A percentile compares a stretch with the other conserved stretches of the same genome.
Conservation (phyloP, 2,888 invertebrate species). For the Pristionchus mayeri region DNA sequence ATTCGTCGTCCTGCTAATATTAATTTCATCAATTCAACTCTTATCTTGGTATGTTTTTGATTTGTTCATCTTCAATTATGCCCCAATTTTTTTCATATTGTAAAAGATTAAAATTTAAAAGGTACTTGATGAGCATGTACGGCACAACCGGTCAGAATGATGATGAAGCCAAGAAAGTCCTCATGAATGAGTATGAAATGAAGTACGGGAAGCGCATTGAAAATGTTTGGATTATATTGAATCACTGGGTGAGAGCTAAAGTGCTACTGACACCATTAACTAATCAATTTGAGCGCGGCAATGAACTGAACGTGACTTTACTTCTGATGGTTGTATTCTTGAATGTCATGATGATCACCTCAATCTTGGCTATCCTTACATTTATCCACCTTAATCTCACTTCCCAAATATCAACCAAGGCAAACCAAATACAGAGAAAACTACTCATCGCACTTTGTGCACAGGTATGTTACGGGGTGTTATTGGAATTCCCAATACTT, state of each 20-base stretch:
- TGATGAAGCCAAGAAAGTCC: background rate
- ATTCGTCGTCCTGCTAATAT: background rate
- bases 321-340: background rate
- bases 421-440: background rate
- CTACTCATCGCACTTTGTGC: background rate
- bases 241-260: background rate
- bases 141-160: background rate
- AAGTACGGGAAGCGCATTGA: conserved; percentile 1
- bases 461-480: background rate
- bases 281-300: conserved; percentile 7
- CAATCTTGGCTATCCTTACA: background rate
- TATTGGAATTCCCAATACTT: background rate
- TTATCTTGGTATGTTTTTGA: background rate
- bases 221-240: background rate
- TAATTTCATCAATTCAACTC: background rate
- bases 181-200: background rate
- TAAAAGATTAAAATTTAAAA: background rate
- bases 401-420: background rate
- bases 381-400: background rate
- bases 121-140: background rate
- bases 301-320: background rate
- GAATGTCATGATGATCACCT: background rate
- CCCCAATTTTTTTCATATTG: background rate
- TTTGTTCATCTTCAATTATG: too few species aligned
- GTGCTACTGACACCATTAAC: too few species aligned